Evolutionary conservation across 2,888 invertebrate species (phyloP).

Genomic region (Syrphus vitripennis): DNA sequence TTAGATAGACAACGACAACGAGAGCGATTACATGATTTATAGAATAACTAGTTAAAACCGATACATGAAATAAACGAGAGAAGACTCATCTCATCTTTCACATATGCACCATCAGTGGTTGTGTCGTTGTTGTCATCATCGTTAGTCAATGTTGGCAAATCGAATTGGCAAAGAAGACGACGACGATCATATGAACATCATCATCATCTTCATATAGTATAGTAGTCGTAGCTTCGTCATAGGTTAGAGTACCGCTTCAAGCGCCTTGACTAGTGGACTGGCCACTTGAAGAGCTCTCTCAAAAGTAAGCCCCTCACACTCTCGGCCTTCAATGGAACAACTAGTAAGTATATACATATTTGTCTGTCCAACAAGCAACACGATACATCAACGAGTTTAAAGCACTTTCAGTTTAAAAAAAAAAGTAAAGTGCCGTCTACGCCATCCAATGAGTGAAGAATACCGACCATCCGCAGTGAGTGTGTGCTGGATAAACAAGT

Average conservation of each 20-base stretch:
- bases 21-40: conserved; percentile 28
- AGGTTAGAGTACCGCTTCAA: conserved; percentile 2
- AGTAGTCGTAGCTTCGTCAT: neutral
- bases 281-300: conserved; percentile 39
- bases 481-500: conserved; percentile 26
- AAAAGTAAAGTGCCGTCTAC: conserved; percentile 34
- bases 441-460: conserved; percentile 30
- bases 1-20: neutral
- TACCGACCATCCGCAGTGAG: conserved; percentile 23
- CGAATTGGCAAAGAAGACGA: conserved; percentile 38
- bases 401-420: conserved; percentile 39
- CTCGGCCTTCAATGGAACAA: neutral
- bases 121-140: neutral
- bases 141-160: conserved; percentile 9
- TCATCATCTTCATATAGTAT: conserved; percentile 2
- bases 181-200: conserved; percentile 41
- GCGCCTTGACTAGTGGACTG: neutral
- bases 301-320: conserved; percentile 15
- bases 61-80: neutral
- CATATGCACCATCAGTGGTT: neutral
- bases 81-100: conserved; percentile 2
- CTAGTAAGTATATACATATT: neutral
- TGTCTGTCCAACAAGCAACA: conserved; percentile 9
- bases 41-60: conserved; percentile 16
- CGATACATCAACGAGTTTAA: conserved; percentile 37